Evolutionary conservation across 1,140 invertebrate genomes (phyloP).

Genomic region (Platyscapa corneri): DNA sequence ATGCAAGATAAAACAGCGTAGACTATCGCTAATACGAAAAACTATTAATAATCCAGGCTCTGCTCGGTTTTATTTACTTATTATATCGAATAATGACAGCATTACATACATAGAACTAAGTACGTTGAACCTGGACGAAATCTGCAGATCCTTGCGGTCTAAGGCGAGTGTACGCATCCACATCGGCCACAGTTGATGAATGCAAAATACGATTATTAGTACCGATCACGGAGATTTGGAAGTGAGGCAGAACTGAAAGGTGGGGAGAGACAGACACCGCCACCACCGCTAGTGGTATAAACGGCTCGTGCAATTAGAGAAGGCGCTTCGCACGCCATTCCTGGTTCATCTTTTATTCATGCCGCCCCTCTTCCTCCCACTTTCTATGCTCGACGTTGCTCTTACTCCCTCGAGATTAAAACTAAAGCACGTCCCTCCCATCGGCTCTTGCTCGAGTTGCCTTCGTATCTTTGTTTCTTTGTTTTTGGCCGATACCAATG

Average conservation of each 20-base stretch:
- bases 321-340: slow-evolving; percentile 67
- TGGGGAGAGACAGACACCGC: neutral
- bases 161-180: neutral
- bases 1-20: no score
- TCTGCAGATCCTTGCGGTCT: neutral
- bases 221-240: slow-evolving; percentile 58
- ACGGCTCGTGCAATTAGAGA: slow-evolving; percentile 72
- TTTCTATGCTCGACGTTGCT: neutral
- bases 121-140: neutral
- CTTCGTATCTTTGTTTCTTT: slow-evolving; percentile 5
- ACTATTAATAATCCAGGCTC: neutral
- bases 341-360: slow-evolving; percentile 73
- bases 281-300: slow-evolving; percentile 56
- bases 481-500: neutral
- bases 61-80: neutral
- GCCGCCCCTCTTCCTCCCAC: neutral
- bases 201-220: slow-evolving; percentile 68
- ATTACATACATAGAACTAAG: neutral
- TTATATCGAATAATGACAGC: neutral
- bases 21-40: neutral
- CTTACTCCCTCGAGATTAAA: slow-evolving; percentile 66
- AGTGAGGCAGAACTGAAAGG: slow-evolving; percentile 45
- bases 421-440: slow-evolving; percentile 60
- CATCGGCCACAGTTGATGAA: slow-evolving; percentile 57
- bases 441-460: neutral